Evolutionary conservation across 1,140 invertebrate species (phyloP), one percentile per base, ranked within the genome.

Genomic region (Nasonia longicornis): DNA sequence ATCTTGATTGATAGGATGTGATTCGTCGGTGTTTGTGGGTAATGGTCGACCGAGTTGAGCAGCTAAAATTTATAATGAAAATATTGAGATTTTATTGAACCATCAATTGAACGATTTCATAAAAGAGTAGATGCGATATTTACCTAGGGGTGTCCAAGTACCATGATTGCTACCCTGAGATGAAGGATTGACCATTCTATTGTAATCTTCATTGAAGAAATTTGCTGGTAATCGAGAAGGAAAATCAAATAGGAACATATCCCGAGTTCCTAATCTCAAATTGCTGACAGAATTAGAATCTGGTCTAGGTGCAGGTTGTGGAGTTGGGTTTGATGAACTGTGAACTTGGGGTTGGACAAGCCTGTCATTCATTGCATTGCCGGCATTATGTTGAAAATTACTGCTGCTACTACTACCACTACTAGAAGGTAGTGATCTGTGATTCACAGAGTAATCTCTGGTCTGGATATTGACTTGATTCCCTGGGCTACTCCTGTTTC

Each of bases 391-490:
- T 58, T 22, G 67, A 26, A 45, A 8, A 22, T 52, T 63, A 14
- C 29, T 74, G 29, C 29, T 75, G 10, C 2, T 26, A 52, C 38
- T 70, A 26, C 79, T 77, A 42, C n/a, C 64, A 64, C 35, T 77
- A 63, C 20, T 12, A 58, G 80, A 66, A 8, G 67, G 14, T 12
- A 48, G 10, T 20, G 66, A 20, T 16, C 52, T 48, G 63, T 80
- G 42, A 48, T 80, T 83, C 22, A 45, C 10, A 35, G 26, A 26
- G 76, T 72, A 71, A 45, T 74, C 75, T 81, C 80, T 69, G 16
- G 11, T 75, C 52, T 74, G 42, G 72, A 76, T 67, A 64, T 77
- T 81, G 42, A 86, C 83, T 82, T 86, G 86, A 84, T 82, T 84
- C 77, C 20, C 82, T 14, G 76, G 29, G 11, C 73, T 22, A 58